phyloP scores from a whole-genome alignment of 1,140 invertebrate species.

The roundworm (Caenorhabditis elegans) region WBcel235 BX284605.5:14132501-14133000 shows the following conservation, averaged over 20 bases:
- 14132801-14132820: background rate
- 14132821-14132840: background rate
- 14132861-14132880: slow-evolving; percentile 6
- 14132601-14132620: too few species aligned
- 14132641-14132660: background rate
- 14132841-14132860: slow-evolving; percentile 17
- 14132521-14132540: background rate
- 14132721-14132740: background rate
- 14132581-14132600: background rate
- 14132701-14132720: background rate
- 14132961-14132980: too few species aligned
- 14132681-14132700: background rate
- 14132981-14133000: too few species aligned
- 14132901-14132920: background rate
- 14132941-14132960: background rate
- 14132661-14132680: background rate
- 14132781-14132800: too few species aligned
- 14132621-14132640: background rate
- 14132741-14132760: background rate
- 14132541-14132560: background rate
- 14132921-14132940: background rate
- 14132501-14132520: background rate
- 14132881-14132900: background rate
- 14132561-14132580: too few species aligned
- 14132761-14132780: background rate